A percentile compares a stretch with the other conserved stretches of the same genome.
phyloP scores from a whole-genome alignment of 1,140 invertebrate genomes.

The Himalopsyche phryganea region DNA sequence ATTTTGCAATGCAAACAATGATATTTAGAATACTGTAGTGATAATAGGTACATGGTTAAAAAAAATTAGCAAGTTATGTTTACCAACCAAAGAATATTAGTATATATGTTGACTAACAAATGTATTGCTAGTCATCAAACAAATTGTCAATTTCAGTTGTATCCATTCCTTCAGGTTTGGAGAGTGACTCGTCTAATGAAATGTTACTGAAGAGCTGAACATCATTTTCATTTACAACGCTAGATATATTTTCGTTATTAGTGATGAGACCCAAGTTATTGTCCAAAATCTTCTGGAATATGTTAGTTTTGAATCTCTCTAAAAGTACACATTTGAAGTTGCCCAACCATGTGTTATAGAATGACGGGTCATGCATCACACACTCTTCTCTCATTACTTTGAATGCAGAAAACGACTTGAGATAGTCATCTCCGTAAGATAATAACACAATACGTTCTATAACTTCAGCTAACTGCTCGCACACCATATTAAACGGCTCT shows the following conservation, averaged over 20 bases:
- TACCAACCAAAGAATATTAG: too few relatives aligned
- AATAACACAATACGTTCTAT: conserved; percentile 44
- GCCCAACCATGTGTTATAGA: conserved; percentile 47
- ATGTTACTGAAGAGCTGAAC: conserved; percentile 36
- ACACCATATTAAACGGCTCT: conserved; percentile 37
- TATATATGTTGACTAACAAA: too few relatives aligned
- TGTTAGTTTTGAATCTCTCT: conserved; percentile 37
- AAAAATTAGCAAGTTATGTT: too few relatives aligned
- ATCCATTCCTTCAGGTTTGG: conserved; percentile 40
- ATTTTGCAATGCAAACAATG: too few relatives aligned
- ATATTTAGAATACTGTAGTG: too few relatives aligned
- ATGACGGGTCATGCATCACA: conserved; percentile 38
- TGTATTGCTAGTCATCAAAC: conserved; percentile 43
- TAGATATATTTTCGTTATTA: conserved; percentile 42
- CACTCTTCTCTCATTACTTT: conserved; percentile 41
- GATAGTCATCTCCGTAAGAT: conserved; percentile 41
- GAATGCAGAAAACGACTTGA: conserved; percentile 42
- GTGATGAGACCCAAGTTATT: conserved; percentile 43
- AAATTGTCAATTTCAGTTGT: conserved; percentile 43
- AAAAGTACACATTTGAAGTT: conserved; percentile 40
- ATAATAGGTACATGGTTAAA: too few relatives aligned
- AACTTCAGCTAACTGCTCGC: conserved; percentile 39
- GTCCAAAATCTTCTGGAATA: conserved; percentile 39
- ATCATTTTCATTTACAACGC: conserved; percentile 36
- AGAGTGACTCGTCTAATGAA: conserved; percentile 42